Evolutionary conservation across 1,140 invertebrate genomes (phyloP), one percentile per base, ranked within the genome.

Genomic region (Ylistrum balloti): DNA sequence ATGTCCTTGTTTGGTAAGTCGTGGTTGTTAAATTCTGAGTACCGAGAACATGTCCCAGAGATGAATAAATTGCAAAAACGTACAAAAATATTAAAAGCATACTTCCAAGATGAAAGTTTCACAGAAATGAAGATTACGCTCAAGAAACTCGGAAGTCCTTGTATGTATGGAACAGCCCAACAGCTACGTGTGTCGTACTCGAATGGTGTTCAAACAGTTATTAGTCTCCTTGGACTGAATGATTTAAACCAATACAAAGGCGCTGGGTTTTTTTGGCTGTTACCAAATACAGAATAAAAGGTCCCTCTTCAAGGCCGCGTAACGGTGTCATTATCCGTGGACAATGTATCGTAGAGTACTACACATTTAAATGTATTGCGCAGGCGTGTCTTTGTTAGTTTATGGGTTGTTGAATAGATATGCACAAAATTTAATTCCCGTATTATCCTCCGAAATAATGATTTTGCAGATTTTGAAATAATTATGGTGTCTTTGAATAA

Each of bases 181-280:
- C 9, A 74, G 22, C n/a, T 74, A 5, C 5, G 17, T n/a, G 28
- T n/a, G 56, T 28, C 56, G n/a, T 17, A 74, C 28, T 74, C 15
- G 28, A 74, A 74, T n/a, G n/a, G 56, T 74, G 56, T 74, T 74
- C 56, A 74, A 74, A 74, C 56, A 74, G 28, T 74, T n/a, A 74
- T 28, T 74, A 5, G 56, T 74, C 56, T 28, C 22, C 5, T 74
- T 28, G 28, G 22, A n/a, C 17, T 0, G 56, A 28, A 1, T 17
- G 56, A 74, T 74, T 74, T n/a, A n/a, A 74, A 74, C 13, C 22
- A 74, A 74, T 45, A 13, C 41, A 45, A 45, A 45, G 17, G 56
- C 56, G 22, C 1, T 74, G 56, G 2, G n/a, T n/a, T n/a, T 74
- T 5, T 38, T 5, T 38, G n/a, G 5, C 41, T 28, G n/a, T 74